These are phyloP conservation scores for Agyllia agylla DNA, from an alignment of 2,888 invertebrate genomes.

Conservation along the genomic window DNA sequence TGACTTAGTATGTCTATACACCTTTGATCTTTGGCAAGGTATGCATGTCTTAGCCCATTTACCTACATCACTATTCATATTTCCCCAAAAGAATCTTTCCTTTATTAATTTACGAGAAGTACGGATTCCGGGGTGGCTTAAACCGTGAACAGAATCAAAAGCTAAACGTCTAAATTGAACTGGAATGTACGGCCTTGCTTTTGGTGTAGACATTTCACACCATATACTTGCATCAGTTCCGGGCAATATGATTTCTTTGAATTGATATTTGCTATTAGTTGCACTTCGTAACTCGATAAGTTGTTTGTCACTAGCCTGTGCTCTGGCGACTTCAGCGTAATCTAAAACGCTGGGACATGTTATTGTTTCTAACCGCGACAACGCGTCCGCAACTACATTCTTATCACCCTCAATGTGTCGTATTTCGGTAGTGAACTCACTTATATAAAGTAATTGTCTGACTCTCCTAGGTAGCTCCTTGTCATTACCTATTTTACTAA, in stretches of 20 bases:
- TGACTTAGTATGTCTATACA: neutral
- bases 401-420: neutral
- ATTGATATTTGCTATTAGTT: neutral
- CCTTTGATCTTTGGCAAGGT: neutral
- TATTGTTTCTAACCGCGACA: neutral
- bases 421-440: neutral
- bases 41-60: neutral
- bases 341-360: neutral
- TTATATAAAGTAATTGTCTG: neutral
- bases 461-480: neutral
- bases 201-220: neutral
- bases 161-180: neutral
- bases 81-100: neutral
- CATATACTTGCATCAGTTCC: neutral
- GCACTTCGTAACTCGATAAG: neutral
- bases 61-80: neutral
- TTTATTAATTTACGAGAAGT: neutral
- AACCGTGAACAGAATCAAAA: neutral
- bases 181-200: neutral
- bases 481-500: neutral
- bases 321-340: neutral
- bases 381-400: neutral
- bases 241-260: neutral
- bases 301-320: neutral
- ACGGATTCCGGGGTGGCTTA: neutral